Evolutionary conservation across 1,140 invertebrate species (phyloP).

Genomic region (Odontomachus brunneus): DNA sequence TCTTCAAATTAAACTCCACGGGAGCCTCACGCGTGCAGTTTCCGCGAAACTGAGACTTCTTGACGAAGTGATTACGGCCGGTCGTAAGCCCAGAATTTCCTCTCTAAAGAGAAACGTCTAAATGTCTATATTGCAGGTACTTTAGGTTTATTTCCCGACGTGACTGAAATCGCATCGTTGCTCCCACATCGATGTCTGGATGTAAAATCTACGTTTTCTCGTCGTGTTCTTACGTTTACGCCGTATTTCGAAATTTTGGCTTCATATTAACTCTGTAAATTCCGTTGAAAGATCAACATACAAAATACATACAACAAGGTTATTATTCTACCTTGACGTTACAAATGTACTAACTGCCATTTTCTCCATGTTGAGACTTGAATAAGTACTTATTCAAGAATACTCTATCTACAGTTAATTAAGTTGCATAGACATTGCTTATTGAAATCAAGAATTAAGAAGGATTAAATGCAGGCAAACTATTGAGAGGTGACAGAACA

Average conservation of each 20-base stretch:
- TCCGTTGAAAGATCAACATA: too few species aligned
- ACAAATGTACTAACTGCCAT: too few species aligned
- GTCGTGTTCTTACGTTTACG: not conserved
- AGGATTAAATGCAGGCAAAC: too few species aligned
- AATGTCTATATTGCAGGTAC: not conserved
- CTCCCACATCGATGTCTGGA: not conserved
- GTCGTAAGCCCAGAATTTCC: not conserved
- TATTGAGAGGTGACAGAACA: too few species aligned
- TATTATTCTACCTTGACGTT: too few species aligned
- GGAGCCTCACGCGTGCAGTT: not conserved
- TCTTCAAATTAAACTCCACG: constrained; percentile 1
- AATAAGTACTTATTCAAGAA: too few species aligned
- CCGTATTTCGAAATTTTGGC: not conserved
- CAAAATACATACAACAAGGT: too few species aligned
- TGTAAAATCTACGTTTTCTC: not conserved
- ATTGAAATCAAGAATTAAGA: too few species aligned
- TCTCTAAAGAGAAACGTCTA: not conserved
- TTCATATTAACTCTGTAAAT: not conserved
- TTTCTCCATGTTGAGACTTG: too few species aligned
- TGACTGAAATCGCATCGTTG: not conserved
- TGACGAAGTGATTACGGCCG: constrained; percentile 6
- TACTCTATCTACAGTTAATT: too few species aligned
- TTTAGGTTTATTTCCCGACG: not conserved
- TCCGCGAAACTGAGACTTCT: not conserved
- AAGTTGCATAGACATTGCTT: too few species aligned